phyloP scores from a whole-genome alignment of 2,113 vertebrate species.

The Microtus ochrogaster region DNA sequence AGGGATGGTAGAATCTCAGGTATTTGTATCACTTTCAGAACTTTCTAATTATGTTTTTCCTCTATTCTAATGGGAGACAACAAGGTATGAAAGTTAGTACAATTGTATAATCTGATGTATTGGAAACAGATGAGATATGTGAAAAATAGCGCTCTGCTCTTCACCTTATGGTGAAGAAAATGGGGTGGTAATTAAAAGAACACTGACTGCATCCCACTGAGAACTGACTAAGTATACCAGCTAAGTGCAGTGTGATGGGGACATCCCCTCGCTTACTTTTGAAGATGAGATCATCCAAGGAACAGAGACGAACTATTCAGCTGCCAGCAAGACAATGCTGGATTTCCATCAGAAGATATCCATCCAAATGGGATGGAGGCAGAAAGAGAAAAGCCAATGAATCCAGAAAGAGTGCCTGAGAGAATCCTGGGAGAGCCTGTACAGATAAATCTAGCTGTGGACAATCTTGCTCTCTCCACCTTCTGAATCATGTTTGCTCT shows the following conservation, averaged over 20 bases:
- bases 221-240: too few relatives aligned
- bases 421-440: background rate
- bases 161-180: background rate
- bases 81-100: slow-evolving; percentile 16
- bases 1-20: background rate
- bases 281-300: background rate
- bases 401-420: background rate
- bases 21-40: slow-evolving; percentile 26
- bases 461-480: background rate
- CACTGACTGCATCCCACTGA: background rate
- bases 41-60: background rate
- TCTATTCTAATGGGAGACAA: background rate
- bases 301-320: background rate
- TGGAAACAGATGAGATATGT: background rate
- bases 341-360: background rate
- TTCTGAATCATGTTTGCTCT: background rate
- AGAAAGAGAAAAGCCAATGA: background rate
- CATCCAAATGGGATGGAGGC: background rate
- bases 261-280: background rate
- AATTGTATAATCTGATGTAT: background rate
- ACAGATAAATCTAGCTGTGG: background rate
- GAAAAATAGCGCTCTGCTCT: background rate
- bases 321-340: background rate
- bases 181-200: background rate
- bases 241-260: too few relatives aligned